Base-by-base conservation (phyloP, 2,113 vertebrate genomes). In the Hippocampus abdominalis region DNA sequence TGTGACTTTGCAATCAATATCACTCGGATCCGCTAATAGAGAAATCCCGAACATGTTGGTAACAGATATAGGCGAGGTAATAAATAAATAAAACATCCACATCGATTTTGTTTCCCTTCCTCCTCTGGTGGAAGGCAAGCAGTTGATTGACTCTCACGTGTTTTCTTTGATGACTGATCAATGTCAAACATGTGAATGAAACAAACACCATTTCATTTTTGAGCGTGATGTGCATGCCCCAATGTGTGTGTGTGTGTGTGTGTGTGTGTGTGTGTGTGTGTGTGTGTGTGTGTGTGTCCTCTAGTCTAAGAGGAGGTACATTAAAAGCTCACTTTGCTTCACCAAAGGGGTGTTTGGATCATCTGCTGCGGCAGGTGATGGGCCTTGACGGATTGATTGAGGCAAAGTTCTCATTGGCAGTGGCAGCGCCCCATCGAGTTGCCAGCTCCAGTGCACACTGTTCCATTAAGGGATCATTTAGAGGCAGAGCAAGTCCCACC, bases 401-500 rank as follows among this genome's bases (percentile, higher is more conserved):
- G 85, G 82, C 78, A 48, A 84, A 81, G 85, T 86, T 88, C 84
- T 86, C 87, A 86, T 88, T 63, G 87, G 87, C 83, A 71, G 84
- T 83, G 87, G 88, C 87, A 82, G 88, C 87, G 83, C 89, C 89
- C 89, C 89, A 89, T 88, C 84, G 89, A 85, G 87, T 82, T 90
- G 81, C 78, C 86, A 81, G 89, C 88, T 88, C 88, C 89, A 87
- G 79, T 86, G 88, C 85, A 90, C 88, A 90, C 87, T 85, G 87
- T 88, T 87, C 89, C 88, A 91, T 91, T 91, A 91, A 91, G 87
- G 82, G 81, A 90, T 88, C 89, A 88, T 90, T 90, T 89, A 86
- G 87, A 85, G 82, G 80, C 78, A 79, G 79, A 84, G 82, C 79
- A 87, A 85, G 85, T 89, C 90, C 85, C 84, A 90, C 88, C 89